These are phyloP conservation scores for Percopsis transmontana DNA, from an alignment of 2,113 vertebrate species.

Conservation along the genomic window DNA sequence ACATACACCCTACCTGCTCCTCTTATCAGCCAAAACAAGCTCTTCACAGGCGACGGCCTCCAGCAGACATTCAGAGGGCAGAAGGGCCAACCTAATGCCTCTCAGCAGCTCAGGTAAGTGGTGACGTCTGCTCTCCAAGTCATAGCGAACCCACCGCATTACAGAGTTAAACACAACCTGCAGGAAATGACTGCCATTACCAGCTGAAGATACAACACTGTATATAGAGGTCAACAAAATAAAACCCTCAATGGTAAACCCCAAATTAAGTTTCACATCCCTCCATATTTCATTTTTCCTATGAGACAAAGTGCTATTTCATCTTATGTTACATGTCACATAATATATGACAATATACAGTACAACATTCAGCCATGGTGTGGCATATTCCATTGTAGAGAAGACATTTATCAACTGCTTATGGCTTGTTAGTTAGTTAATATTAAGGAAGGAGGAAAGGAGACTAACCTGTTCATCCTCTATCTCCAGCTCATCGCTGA, in stretches of 20 bases:
- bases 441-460: neutral
- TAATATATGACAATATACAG: too few relatives aligned
- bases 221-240: neutral
- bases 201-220: neutral
- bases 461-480: slow-evolving; percentile 85
- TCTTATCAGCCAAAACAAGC: slow-evolving; percentile 84
- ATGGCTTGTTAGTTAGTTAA: neutral
- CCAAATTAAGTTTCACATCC: too few relatives aligned
- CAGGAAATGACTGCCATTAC: neutral
- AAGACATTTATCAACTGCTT: neutral
- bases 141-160: slow-evolving; percentile 88
- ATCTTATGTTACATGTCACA: too few relatives aligned
- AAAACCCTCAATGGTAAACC: too few relatives aligned
- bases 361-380: too few relatives aligned
- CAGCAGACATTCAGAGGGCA: slow-evolving; percentile 86
- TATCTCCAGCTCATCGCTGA: slow-evolving; percentile 92
- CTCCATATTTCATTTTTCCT: too few relatives aligned
- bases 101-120: slow-evolving; percentile 86
- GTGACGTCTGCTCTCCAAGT: slow-evolving; percentile 79
- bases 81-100: slow-evolving; percentile 86
- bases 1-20: slow-evolving; percentile 69
- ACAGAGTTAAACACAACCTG: slow-evolving; percentile 86
- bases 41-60: slow-evolving; percentile 88
- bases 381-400: neutral
- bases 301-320: too few relatives aligned